Conservation (phyloP, 2,888 invertebrate genomes). For the Heliconius erato region DNA sequence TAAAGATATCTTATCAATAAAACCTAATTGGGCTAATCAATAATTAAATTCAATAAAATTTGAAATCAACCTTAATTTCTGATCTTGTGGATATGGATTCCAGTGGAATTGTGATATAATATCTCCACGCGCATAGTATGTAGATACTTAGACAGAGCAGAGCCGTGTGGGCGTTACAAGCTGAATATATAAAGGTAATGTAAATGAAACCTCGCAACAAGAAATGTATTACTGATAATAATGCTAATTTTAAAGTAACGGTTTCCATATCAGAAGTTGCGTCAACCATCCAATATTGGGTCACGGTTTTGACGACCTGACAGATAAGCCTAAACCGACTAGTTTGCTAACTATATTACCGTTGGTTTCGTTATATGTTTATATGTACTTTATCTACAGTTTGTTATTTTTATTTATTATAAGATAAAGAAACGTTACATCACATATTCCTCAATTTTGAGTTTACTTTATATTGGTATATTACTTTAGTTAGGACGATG, state of each 20-base stretch:
- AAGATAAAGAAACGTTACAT: not conserved
- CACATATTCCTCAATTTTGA: not conserved
- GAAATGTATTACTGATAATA: conserved; percentile 43
- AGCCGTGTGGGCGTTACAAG: not conserved
- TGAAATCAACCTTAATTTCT: not conserved
- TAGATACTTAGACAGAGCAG: not conserved
- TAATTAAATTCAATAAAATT: conserved; percentile 11
- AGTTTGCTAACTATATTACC: not conserved
- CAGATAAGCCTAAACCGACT: conserved; percentile 34
- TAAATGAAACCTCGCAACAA: conserved; percentile 30
- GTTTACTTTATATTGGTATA: not conserved
- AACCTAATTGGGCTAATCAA: conserved; percentile 3
- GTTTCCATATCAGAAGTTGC: conserved; percentile 44
- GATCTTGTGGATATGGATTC: not conserved
- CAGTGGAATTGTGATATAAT: not conserved
- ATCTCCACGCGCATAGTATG: not conserved
- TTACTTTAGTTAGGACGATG: not conserved
- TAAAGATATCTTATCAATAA: conserved; percentile 22
- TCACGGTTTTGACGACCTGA: conserved; percentile 39
- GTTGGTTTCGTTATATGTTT: not conserved
- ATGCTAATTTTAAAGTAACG: conserved; percentile 48
- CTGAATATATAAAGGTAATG: conserved; percentile 18
- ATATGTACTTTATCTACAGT: not conserved
- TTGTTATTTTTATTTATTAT: not conserved
- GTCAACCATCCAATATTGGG: conserved; percentile 41